Percentiles rank a stretch among this genome's conserved stretches.
Evolutionary conservation across 1,140 invertebrate genomes (phyloP).

Genomic region (Drosophila yakuba): DNA sequence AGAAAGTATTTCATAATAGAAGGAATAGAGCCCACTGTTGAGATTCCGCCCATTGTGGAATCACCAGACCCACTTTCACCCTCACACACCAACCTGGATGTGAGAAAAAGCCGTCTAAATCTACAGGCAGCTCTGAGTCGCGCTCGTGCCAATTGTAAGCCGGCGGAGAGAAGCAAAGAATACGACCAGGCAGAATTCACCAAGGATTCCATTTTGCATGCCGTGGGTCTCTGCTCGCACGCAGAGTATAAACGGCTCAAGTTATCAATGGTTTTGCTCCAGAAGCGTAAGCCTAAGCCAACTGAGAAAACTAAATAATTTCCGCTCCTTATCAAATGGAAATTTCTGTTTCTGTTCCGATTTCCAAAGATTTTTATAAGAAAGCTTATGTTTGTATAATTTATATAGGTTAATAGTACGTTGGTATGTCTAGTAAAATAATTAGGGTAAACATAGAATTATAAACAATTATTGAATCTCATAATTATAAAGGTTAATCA

Average conservation of each 20-base stretch:
- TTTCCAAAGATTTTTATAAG: background rate
- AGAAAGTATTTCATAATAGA: conserved; percentile 53
- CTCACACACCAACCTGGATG: background rate
- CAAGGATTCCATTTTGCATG: conserved; percentile 55
- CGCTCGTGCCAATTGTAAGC: conserved; percentile 40
- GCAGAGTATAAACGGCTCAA: conserved; percentile 27
- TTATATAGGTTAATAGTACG: background rate
- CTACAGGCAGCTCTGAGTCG: conserved; percentile 55
- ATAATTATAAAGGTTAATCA: too few species aligned
- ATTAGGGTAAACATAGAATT: background rate
- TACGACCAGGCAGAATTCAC: background rate
- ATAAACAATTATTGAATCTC: background rate
- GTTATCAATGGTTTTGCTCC: background rate
- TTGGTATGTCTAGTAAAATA: background rate
- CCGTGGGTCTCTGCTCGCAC: conserved; percentile 59
- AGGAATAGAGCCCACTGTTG: background rate
- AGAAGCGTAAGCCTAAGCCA: conserved; percentile 42
- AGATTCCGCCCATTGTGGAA: background rate
- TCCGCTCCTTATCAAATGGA: background rate
- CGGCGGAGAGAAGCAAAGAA: conserved; percentile 7
- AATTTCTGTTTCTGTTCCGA: background rate
- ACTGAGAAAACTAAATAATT: conserved; percentile 32
- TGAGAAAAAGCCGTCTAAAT: conserved; percentile 53
- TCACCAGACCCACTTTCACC: conserved; percentile 6
- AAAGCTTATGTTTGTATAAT: too few species aligned